Evolutionary conservation across 2,113 vertebrate genomes (phyloP).

Genomic region (Hippocampus comes): DNA sequence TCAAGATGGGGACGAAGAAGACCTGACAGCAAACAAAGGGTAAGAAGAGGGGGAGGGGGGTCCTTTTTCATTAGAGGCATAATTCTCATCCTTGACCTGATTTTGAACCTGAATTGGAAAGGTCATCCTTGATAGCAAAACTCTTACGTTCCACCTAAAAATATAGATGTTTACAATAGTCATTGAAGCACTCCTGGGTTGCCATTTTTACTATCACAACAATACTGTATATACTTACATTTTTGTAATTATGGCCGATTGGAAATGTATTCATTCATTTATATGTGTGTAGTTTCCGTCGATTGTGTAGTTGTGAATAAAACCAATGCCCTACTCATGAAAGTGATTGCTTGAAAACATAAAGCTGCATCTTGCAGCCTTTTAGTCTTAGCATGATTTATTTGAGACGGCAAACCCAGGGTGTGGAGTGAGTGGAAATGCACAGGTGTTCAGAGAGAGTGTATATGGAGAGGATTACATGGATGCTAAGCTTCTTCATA

Average conservation of each 20-base stretch:
- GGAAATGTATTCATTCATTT: too few species aligned
- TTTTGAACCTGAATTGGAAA: not conserved
- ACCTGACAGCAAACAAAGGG: slow-evolving; percentile 56
- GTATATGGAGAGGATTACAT: slow-evolving; percentile 52
- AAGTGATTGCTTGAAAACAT: not conserved
- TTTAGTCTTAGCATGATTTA: not conserved
- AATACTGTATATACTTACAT: not conserved
- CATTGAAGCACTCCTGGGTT: not conserved
- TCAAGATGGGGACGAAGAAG: slow-evolving; percentile 52
- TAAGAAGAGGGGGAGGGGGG: slow-evolving; percentile 36
- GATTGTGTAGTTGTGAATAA: not conserved
- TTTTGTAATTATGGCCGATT: too few species aligned
- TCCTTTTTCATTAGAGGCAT: slow-evolving; percentile 5
- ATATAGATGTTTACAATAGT: not conserved
- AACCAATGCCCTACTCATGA: not conserved
- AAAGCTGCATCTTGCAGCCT: not conserved
- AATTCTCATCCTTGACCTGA: not conserved
- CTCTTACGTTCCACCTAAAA: not conserved
- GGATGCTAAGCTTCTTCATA: slow-evolving; percentile 52
- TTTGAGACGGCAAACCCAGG: slow-evolving; percentile 1
- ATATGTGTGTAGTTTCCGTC: not conserved
- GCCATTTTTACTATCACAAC: not conserved
- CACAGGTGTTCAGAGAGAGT: slow-evolving; percentile 49
- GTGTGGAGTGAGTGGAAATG: slow-evolving; percentile 30
- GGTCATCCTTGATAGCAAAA: not conserved